phyloP scores from a whole-genome alignment of 2,888 invertebrate species.

The Eupithecia subfuscata region DNA sequence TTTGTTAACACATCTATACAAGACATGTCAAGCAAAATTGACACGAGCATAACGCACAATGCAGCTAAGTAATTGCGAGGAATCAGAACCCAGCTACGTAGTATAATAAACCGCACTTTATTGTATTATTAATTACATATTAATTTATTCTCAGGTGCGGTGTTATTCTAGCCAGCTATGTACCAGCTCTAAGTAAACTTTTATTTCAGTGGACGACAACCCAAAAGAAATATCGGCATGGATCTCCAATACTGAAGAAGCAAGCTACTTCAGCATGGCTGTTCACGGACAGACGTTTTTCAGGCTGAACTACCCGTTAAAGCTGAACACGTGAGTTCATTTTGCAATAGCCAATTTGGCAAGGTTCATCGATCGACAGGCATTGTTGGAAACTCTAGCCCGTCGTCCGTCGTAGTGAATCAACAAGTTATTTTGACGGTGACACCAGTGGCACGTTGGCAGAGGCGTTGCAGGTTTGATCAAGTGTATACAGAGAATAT shows the following conservation, averaged over 20 bases:
- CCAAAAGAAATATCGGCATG: slow-evolving; percentile 90
- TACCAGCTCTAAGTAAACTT: neutral
- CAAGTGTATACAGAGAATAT: neutral
- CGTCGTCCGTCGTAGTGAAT: neutral
- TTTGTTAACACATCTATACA: neutral
- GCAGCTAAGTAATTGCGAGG: neutral
- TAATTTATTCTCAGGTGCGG: neutral
- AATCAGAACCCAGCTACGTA: no score
- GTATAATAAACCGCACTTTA: neutral
- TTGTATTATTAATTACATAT: neutral
- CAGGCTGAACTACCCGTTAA: slow-evolving; percentile 83
- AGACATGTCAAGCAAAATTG: neutral
- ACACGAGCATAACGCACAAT: neutral
- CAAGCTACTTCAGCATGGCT: slow-evolving; percentile 92
- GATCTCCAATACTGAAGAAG: slow-evolving; percentile 91
- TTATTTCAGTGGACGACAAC: slow-evolving; percentile 86
- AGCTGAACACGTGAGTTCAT: slow-evolving; percentile 75
- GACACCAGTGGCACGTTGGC: neutral
- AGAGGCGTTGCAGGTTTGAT: neutral
- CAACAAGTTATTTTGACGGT: neutral
- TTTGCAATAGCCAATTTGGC: neutral
- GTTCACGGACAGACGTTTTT: slow-evolving; percentile 93
- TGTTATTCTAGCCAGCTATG: neutral
- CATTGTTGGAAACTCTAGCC: neutral
- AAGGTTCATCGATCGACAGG: neutral